These are phyloP conservation scores for Phrynosoma blainvillii DNA, from an alignment of 2,113 vertebrate species.

Conservation along the genomic window DNA sequence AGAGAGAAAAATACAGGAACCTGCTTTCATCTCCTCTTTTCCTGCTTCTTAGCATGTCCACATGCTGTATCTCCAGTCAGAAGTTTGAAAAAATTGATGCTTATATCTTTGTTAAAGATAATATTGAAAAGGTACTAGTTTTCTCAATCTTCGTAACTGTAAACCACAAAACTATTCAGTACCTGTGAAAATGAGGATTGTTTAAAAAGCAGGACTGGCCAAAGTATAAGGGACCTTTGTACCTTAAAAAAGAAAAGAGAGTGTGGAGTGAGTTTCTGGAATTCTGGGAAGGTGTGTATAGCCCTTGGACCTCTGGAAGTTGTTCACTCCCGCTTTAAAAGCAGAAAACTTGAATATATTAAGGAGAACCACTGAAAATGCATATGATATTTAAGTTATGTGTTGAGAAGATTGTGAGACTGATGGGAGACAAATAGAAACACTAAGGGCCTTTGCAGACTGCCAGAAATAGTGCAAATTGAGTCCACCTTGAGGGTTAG, in stretches of 20 bases:
- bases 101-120: background rate
- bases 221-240: too few species aligned
- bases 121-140: background rate
- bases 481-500: too few species aligned
- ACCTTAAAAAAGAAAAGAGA: too few species aligned
- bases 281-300: background rate
- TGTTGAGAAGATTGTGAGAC: background rate
- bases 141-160: background rate
- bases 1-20: background rate
- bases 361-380: background rate
- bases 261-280: background rate
- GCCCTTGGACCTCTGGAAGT: too few species aligned
- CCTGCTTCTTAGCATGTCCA: background rate
- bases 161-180: too few species aligned
- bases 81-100: background rate
- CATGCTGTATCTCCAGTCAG: background rate
- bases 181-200: too few species aligned
- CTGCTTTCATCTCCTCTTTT: background rate
- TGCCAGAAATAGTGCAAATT: too few species aligned
- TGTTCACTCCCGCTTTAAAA: background rate
- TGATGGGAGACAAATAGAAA: background rate
- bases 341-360: background rate
- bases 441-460: too few species aligned
- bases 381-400: background rate
- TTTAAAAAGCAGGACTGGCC: too few species aligned